A percentile compares a stretch with the other conserved stretches of the same genome.
These are phyloP conservation scores for Atractosteus spatula DNA, from an alignment of 2,113 vertebrate genomes.

Conservation along the genomic window DNA sequence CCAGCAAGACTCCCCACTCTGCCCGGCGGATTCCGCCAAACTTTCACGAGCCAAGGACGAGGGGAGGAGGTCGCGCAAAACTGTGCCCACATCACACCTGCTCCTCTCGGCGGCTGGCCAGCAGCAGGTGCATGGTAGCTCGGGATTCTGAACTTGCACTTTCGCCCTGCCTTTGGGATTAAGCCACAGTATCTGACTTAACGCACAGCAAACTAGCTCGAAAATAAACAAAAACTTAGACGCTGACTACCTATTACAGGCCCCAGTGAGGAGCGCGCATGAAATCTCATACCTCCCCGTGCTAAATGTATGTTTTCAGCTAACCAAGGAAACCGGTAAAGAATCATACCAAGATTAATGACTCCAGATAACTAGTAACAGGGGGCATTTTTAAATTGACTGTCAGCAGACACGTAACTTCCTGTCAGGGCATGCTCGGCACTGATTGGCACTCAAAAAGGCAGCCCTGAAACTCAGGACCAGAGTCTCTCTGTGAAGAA, in stretches of 20 bases:
- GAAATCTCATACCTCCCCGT: neutral
- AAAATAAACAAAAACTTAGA: constrained; percentile 4
- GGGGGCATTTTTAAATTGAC: constrained; percentile 52
- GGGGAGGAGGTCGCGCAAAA: neutral
- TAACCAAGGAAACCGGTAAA: neutral
- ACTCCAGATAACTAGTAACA: constrained; percentile 25
- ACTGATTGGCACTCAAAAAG: constrained; percentile 53
- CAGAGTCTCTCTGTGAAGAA: no score
- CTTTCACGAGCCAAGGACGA: constrained; percentile 3
- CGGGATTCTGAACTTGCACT: constrained; percentile 31
- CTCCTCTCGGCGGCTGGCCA: constrained; percentile 28
- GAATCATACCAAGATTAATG: constrained; percentile 37
- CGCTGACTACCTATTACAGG: neutral
- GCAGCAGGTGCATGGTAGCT: constrained; percentile 23
- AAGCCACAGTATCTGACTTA: neutral
- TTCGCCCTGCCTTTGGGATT: constrained; percentile 24
- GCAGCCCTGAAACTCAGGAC: no score
- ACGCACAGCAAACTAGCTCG: neutral
- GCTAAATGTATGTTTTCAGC: neutral
- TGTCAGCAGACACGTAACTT: constrained; percentile 61
- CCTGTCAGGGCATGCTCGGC: constrained; percentile 48
- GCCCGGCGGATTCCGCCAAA: constrained; percentile 20
- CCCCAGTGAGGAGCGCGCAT: neutral
- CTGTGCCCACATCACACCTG: constrained; percentile 23
- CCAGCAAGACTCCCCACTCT: constrained; percentile 37